Conservation (phyloP, 2,888 invertebrate genomes). For the Calameuta filiformis region DNA sequence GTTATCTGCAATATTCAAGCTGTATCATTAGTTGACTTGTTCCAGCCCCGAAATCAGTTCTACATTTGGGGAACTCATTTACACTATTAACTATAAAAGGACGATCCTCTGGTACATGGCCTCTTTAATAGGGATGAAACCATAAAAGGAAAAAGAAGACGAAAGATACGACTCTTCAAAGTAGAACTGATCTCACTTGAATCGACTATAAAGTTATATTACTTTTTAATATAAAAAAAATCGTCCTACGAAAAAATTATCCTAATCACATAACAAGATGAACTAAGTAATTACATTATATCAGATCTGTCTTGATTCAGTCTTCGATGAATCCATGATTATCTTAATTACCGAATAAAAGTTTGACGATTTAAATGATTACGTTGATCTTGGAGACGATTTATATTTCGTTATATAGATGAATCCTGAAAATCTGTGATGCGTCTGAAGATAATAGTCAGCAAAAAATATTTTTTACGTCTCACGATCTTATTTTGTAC, state of each 20-base stretch:
- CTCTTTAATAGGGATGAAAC: not conserved
- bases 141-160: not conserved
- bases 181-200: not conserved
- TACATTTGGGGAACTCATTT: not conserved
- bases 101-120: not conserved
- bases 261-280: not conserved
- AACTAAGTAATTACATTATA: not conserved
- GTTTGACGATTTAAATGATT: not conserved
- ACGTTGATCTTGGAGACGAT: not conserved
- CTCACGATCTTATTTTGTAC: not conserved
- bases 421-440: not conserved
- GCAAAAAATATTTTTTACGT: not conserved
- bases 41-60: not conserved
- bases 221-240: too few relatives aligned
- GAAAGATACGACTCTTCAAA: not conserved
- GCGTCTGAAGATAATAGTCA: not conserved
- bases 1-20: not conserved
- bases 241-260: not conserved
- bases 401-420: not conserved
- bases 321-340: not conserved
- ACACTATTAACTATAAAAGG: not conserved
- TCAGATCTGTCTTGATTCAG: not conserved
- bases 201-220: not conserved
- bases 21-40: not conserved
- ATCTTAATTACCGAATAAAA: not conserved